Evolutionary conservation across 2,113 vertebrate species (phyloP).

Genomic region (Spizaetus ornatus): DNA sequence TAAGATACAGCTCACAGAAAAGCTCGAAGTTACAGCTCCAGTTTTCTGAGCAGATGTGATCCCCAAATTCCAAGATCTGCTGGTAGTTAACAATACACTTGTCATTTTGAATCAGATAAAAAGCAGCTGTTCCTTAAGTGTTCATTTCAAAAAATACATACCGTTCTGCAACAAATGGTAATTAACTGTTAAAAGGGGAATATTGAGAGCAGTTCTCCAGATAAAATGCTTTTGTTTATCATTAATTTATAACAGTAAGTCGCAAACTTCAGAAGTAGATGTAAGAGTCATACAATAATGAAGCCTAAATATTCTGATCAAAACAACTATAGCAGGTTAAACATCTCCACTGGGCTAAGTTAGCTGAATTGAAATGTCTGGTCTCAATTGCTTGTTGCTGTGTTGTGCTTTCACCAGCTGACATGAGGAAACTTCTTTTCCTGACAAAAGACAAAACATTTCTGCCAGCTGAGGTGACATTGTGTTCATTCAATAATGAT

Average conservation of each 20-base stretch:
- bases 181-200: constrained; percentile 46
- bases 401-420: constrained; percentile 66
- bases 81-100: constrained; percentile 44
- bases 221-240: constrained; percentile 48
- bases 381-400: constrained; percentile 59
- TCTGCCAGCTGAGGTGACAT: constrained; percentile 77
- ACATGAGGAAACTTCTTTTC: constrained; percentile 71
- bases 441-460: constrained; percentile 76
- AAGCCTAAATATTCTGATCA: constrained; percentile 63
- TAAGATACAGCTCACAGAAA: not conserved
- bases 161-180: constrained; percentile 11
- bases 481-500: constrained; percentile 77
- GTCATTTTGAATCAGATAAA: constrained; percentile 40
- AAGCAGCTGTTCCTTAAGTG: constrained; percentile 55
- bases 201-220: constrained; percentile 30
- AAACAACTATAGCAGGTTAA: constrained; percentile 55
- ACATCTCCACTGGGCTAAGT: constrained; percentile 56
- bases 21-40: not conserved
- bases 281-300: not conserved
- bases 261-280: constrained; percentile 30
- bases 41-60: constrained; percentile 45
- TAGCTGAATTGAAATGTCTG: constrained; percentile 70
- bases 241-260: constrained; percentile 49
- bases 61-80: constrained; percentile 14
- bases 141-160: constrained; percentile 23